A percentile compares a stretch with the other conserved stretches of the same genome.
phyloP scores from a whole-genome alignment of 2,888 invertebrate species.

The Oscheius myriophilus region DNA sequence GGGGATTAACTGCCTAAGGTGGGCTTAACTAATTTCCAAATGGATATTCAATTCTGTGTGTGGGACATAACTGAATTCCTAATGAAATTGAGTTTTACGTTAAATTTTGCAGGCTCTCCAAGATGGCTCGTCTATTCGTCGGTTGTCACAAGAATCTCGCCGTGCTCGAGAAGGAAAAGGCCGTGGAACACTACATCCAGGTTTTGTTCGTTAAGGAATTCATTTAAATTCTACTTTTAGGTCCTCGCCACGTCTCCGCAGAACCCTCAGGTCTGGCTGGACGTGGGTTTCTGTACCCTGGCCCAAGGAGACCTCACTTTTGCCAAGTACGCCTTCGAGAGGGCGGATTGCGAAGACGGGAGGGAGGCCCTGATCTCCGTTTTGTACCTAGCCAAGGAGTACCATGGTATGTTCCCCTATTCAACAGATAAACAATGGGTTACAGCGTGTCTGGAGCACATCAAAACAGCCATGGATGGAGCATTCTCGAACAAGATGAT shows the following conservation, averaged over 20 bases:
- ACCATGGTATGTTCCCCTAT: constrained; percentile 23
- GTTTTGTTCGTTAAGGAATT: too few species aligned
- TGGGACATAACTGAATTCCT: too few species aligned
- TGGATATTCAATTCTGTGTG: too few species aligned
- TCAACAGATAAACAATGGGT: background rate
- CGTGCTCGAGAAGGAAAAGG: constrained; percentile 29
- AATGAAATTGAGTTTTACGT: too few species aligned
- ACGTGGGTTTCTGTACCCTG: constrained; percentile 38
- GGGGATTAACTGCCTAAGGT: too few species aligned
- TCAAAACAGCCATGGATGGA: constrained; percentile 19
- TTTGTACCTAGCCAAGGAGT: constrained; percentile 38
- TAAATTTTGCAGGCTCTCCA: constrained; percentile 25
- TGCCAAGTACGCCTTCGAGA: constrained; percentile 41
- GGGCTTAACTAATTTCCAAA: background rate
- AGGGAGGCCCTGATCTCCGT: constrained; percentile 36
- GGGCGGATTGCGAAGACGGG: constrained; percentile 33
- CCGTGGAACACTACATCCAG: constrained; percentile 43
- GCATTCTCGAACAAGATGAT: constrained; percentile 36
- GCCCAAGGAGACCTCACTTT: constrained; percentile 44
- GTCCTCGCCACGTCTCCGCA: constrained; percentile 43
- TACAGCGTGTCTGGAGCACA: constrained; percentile 30
- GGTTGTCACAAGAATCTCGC: constrained; percentile 51
- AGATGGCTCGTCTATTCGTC: constrained; percentile 48
- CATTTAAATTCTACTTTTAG: too few species aligned
- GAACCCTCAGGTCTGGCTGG: constrained; percentile 42